Percentiles rank a stretch among this genome's conserved stretches.
These are phyloP conservation scores for Illadopsis cleaveri DNA, from an alignment of 2,113 vertebrate species.

Conservation along the genomic window DNA sequence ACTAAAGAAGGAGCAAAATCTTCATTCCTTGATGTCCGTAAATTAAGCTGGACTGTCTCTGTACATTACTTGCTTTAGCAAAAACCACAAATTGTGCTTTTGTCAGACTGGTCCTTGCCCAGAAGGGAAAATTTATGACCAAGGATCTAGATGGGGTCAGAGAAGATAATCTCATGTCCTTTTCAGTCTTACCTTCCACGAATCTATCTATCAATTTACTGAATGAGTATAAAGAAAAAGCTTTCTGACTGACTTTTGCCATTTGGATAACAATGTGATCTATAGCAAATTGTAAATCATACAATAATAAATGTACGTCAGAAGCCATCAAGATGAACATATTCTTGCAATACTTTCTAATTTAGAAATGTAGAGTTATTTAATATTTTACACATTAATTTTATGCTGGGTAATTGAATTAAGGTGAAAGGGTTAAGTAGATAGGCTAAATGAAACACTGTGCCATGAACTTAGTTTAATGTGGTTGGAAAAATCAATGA, in stretches of 20 bases:
- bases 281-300: neutral
- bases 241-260: neutral
- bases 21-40: neutral
- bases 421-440: constrained; percentile 57
- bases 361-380: constrained; percentile 30
- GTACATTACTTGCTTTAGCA: neutral
- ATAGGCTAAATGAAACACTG: constrained; percentile 50
- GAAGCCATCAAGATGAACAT: neutral
- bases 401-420: constrained; percentile 23
- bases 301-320: constrained; percentile 13
- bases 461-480: constrained; percentile 44
- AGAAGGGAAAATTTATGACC: constrained; percentile 21
- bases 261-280: neutral
- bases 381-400: constrained; percentile 46
- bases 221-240: neutral
- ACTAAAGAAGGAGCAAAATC: neutral
- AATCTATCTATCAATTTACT: neutral
- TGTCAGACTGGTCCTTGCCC: neutral
- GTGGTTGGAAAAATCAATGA: constrained; percentile 57
- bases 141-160: neutral
- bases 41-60: neutral
- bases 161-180: constrained; percentile 12
- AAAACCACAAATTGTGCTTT: neutral
- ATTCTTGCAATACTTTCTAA: neutral
- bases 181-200: neutral